Evolutionary conservation across 2,888 invertebrate species (phyloP).

Genomic region (Synergus laeviventris): DNA sequence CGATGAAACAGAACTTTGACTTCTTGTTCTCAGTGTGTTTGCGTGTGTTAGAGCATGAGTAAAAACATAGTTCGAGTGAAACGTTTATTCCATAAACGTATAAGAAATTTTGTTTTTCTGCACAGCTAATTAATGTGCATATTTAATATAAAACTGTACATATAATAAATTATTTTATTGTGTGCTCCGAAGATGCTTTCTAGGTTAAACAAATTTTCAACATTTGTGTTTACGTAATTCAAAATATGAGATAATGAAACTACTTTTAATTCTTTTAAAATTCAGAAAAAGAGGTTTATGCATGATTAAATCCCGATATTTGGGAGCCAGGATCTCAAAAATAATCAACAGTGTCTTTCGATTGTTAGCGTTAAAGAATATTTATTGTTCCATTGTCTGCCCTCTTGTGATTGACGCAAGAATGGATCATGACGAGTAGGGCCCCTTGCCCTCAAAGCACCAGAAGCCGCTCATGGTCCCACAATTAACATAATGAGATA

Average conservation of each 20-base stretch:
- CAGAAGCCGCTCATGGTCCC: conserved; percentile 53
- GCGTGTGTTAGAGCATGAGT: conserved; percentile 1
- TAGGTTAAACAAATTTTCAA: not conserved
- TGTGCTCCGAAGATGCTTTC: not conserved
- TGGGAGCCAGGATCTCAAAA: too few species aligned
- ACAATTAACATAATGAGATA: conserved; percentile 70
- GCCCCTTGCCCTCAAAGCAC: conserved; percentile 5
- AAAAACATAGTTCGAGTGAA: conserved; percentile 30
- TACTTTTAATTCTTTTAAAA: too few species aligned
- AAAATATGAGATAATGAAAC: not conserved
- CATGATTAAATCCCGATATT: too few species aligned
- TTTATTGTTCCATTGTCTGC: not conserved
- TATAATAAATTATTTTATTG: not conserved
- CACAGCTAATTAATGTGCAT: not conserved
- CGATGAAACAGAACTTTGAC: not conserved
- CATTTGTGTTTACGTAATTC: not conserved
- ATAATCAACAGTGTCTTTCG: too few species aligned
- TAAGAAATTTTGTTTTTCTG: not conserved
- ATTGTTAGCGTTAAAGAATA: not conserved
- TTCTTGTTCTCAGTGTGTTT: not conserved
- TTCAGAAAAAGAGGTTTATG: not conserved
- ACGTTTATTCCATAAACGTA: conserved; percentile 10
- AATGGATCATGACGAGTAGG: not conserved
- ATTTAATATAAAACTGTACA: not conserved
- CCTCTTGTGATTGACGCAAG: not conserved